Conservation (phyloP, 2,113 vertebrate species). For the Apaloderma vittatum region DNA sequence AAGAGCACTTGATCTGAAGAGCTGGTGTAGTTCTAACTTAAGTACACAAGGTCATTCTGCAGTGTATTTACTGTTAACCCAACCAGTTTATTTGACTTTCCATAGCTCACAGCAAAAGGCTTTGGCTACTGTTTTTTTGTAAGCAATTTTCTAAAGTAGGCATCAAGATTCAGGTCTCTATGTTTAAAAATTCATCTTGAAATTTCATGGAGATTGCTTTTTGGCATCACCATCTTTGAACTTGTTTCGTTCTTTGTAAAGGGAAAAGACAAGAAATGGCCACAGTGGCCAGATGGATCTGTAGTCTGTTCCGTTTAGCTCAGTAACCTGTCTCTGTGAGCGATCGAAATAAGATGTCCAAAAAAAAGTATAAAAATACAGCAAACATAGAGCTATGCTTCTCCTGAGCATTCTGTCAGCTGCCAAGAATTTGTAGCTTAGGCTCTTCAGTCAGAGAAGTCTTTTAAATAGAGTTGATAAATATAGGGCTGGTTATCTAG, state of each 20-base stretch:
- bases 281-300: not conserved
- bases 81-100: not conserved
- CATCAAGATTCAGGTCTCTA: not conserved
- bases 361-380: not conserved
- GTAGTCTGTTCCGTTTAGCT: not conserved
- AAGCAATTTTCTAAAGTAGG: not conserved
- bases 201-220: not conserved
- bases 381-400: not conserved
- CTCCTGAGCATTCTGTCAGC: not conserved
- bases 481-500: not conserved
- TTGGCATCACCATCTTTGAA: not conserved
- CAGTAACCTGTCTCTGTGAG: not conserved
- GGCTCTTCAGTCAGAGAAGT: not conserved
- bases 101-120: not conserved
- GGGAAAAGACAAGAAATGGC: not conserved
- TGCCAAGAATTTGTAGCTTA: not conserved
- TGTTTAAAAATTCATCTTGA: not conserved
- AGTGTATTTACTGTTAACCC: not conserved
- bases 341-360: not conserved
- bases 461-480: not conserved
- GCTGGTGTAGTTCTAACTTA: not conserved
- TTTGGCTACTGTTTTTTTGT: not conserved
- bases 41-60: not conserved
- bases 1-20: not conserved
- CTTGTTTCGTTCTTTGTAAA: not conserved